Evolutionary conservation across 2,113 vertebrate genomes (phyloP).

Genomic region (Cyanoderma ruficeps): DNA sequence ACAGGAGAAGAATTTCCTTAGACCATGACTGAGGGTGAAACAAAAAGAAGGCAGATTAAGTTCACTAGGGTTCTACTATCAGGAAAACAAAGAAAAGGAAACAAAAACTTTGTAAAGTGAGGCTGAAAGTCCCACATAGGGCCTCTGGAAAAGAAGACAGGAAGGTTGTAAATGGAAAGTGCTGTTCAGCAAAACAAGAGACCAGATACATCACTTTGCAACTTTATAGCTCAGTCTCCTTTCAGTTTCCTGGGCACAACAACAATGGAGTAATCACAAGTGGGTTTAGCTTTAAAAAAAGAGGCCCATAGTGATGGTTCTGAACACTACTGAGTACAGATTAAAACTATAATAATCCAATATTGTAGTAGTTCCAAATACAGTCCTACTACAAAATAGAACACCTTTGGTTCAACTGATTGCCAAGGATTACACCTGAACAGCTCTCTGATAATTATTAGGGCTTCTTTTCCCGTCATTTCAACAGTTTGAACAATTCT

Average conservation of each 20-base stretch:
- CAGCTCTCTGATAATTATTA: neutral
- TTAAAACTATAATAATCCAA: neutral
- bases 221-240: neutral
- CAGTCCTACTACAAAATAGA: neutral
- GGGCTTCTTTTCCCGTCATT: neutral
- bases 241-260: neutral
- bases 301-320: neutral
- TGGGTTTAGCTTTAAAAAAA: neutral
- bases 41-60: neutral
- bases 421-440: neutral
- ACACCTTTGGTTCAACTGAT: neutral
- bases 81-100: neutral
- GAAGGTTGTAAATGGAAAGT: neutral
- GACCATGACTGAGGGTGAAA: slow-evolving; percentile 82
- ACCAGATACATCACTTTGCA: neutral
- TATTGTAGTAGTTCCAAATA: neutral
- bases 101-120: neutral
- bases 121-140: neutral
- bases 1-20: slow-evolving; percentile 92
- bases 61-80: neutral
- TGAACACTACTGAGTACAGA: neutral
- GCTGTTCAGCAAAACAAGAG: neutral
- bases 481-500: neutral
- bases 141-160: neutral
- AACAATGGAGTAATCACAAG: neutral